Evolutionary conservation across 23 tunicate species (phyloP).

Genomic region (Diplosoma virens): DNA sequence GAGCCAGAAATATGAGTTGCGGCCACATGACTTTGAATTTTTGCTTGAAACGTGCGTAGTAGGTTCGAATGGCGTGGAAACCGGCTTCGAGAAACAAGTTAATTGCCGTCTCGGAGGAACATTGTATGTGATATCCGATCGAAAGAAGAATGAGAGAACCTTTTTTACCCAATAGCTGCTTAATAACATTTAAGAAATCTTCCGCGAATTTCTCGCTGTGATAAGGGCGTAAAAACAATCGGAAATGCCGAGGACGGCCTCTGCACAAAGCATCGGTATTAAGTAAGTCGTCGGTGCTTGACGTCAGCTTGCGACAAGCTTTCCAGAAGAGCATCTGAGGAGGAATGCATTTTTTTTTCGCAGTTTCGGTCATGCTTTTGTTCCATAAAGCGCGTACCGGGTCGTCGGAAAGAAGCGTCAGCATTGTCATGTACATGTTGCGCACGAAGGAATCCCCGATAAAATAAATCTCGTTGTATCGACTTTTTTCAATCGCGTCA

Average conservation of each 20-base stretch:
- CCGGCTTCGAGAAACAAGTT: constrained; percentile 34
- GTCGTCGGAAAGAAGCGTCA: constrained; percentile 31
- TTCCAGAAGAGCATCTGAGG: constrained; percentile 29
- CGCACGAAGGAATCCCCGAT: constrained; percentile 63
- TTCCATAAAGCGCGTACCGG: constrained; percentile 47
- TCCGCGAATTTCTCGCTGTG: constrained; percentile 20
- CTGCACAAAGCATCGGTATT: constrained; percentile 40
- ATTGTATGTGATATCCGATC: constrained; percentile 39
- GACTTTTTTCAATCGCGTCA: constrained; percentile 48
- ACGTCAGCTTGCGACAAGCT: constrained; percentile 24
- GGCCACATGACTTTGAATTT: constrained; percentile 26
- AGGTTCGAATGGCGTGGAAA: background rate
- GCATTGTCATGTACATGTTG: constrained; percentile 42
- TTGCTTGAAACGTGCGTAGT: constrained; percentile 8
- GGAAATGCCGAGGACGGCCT: constrained; percentile 43
- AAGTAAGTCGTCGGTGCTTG: constrained; percentile 33
- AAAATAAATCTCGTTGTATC: constrained; percentile 38
- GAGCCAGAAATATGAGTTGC: constrained; percentile 12
- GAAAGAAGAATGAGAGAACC: constrained; percentile 33
- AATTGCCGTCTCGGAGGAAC: background rate
- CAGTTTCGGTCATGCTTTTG: constrained; percentile 20
- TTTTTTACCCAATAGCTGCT: constrained; percentile 1
- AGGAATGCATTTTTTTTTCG: constrained; percentile 11
- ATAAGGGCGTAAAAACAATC: constrained; percentile 23
- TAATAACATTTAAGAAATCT: constrained; percentile 32